Base-by-base conservation (phyloP, 1,140 invertebrate species). In the Mactra quadrangularis region DNA sequence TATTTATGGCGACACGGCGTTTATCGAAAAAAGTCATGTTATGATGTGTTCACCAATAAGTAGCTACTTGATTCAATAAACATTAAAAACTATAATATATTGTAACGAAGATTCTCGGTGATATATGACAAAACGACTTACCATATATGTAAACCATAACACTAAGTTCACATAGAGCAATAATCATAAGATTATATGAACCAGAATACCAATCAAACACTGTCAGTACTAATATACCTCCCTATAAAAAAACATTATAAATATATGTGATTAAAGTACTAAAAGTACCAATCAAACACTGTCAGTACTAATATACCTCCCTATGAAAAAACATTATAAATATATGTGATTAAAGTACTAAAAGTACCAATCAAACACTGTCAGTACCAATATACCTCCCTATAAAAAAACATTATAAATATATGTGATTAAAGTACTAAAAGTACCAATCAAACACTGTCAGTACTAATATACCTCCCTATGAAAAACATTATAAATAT, bases 141-240 rank as follows among this genome's bases (percentile, higher is more conserved):
- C 96, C 96, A 89, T 97, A 97, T 19, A 95, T 95, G 95, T 96
- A 97, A 1, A 95, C 93, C 2, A 97, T 94, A 22, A 95, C 95
- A 22, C 96, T 89, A 0, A 96, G 92, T 93, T 97, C 96, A 81
- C 95, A 92, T 19, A 96, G 88, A 66, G 85, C 87, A 15, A 90
- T 75, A 13, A 95, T 92, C 62, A 97, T 95, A 1, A 97, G 95
- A 19, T 96, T 96, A 94, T 96, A 97, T 88, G 96, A 97, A 17
- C 96, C 96, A 0, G 96, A 96, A 88, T 97, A 97, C 88, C 96
- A 96, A 87, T 97, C 96, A 95, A 97, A 96, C 76, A 97, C 87
- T 87, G 97, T 96, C 13, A 97, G 92, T 95, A 96, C 96, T 90
- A 96, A 96, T 95, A 97, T 96, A 9, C 96, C 96, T 86, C 96